A percentile compares a stretch with the other conserved stretches of the same genome.
These are phyloP conservation scores for Megathymus violae DNA, from an alignment of 1,140 invertebrate species.

Conservation along the genomic window DNA sequence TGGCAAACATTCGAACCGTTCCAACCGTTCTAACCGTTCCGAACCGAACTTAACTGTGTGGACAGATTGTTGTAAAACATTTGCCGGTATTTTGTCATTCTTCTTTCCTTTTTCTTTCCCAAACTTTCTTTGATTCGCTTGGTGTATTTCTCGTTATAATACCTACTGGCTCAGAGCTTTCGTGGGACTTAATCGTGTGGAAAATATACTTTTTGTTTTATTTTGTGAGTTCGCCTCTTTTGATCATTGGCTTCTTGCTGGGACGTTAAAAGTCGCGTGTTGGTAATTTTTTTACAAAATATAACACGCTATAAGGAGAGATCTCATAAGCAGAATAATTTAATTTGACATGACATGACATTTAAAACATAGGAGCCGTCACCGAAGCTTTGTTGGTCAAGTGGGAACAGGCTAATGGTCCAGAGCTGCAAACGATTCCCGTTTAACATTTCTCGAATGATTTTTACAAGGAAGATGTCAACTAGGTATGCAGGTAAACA, in stretches of 20 bases:
- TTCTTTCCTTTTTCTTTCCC: slow-evolving; percentile 14
- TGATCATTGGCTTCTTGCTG: neutral
- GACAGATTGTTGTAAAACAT: slow-evolving; percentile 19
- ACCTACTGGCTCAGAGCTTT: neutral
- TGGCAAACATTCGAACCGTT: slow-evolving; percentile 9
- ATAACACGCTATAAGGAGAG: too few species aligned
- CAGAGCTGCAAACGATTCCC: too few species aligned
- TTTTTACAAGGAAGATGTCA: too few species aligned
- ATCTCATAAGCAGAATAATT: too few species aligned
- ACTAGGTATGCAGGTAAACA: too few species aligned
- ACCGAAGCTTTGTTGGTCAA: too few species aligned
- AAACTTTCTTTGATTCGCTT: slow-evolving; percentile 12
- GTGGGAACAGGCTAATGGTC: too few species aligned
- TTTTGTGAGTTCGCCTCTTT: neutral
- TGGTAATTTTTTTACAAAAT: neutral
- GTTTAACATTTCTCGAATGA: too few species aligned
- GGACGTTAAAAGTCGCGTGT: neutral
- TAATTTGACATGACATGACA: too few species aligned
- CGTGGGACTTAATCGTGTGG: neutral
- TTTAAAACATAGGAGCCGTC: too few species aligned
- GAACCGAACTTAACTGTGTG: slow-evolving; percentile 8
- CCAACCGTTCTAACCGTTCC: slow-evolving; percentile 4
- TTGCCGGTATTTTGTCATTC: slow-evolving; percentile 7
- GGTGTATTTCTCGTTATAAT: slow-evolving; percentile 1
- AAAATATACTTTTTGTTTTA: slow-evolving; percentile 1